Percentiles rank a stretch among this genome's conserved stretches.
phyloP scores from a whole-genome alignment of 30 jellyfish, hydroid and myxozoan genomes.

The Sanderia malayensis region DNA sequence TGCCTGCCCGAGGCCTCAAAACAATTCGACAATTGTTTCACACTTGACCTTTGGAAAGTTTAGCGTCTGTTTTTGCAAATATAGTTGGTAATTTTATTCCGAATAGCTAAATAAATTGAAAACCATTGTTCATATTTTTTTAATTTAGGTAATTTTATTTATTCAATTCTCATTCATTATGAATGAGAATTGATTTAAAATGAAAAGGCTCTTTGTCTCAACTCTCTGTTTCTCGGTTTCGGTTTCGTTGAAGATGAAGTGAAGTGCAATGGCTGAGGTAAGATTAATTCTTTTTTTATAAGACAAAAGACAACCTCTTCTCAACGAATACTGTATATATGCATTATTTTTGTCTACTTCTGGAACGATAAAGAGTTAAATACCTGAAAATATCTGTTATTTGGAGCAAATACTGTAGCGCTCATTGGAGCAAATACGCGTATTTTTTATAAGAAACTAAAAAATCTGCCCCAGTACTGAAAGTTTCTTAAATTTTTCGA shows the following conservation, averaged over 20 bases:
- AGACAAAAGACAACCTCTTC: conserved; percentile 9
- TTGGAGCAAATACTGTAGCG: conserved; percentile 8
- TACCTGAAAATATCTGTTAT: conserved; percentile 9
- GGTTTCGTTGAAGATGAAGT: conserved; percentile 1
- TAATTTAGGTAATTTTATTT: no score
- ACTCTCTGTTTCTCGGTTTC: conserved; percentile 20
- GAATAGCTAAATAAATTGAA: conserved; percentile 5
- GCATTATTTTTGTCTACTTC: neutral
- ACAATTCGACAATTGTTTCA: neutral
- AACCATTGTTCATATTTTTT: conserved; percentile 8
- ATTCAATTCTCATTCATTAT: no score
- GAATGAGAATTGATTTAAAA: conserved; percentile 3
- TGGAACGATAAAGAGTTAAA: conserved; percentile 11
- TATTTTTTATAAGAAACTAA: no score
- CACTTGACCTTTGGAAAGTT: conserved; percentile 3
- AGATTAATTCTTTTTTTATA: conserved; percentile 2
- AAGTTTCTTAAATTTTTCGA: no score
- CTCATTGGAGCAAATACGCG: conserved; percentile 4
- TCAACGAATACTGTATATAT: conserved; percentile 6
- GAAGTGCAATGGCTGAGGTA: conserved; percentile 17
- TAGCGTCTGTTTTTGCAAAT: conserved; percentile 2
- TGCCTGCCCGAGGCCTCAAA: conserved; percentile 6
- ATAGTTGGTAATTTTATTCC: conserved; percentile 1
- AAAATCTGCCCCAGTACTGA: no score
- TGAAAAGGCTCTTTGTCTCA: conserved; percentile 15